Conservation (phyloP, 2,797 vertebrate genomes). For the Helarctos malayanus region DNA sequence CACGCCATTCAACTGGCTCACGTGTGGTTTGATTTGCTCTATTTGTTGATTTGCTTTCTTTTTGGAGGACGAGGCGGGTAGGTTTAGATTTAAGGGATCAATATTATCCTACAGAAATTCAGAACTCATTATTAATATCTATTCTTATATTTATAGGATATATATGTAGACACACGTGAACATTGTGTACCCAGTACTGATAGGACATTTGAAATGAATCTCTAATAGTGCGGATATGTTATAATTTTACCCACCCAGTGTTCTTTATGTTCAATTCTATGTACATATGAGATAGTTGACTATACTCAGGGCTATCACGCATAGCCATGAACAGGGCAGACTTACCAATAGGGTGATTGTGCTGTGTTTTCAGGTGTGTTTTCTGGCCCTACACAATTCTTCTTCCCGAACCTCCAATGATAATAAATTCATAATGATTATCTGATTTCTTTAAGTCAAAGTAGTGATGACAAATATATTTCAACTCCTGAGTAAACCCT, state of each 20-base stretch:
- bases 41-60: constrained; percentile 38
- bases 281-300: not conserved
- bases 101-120: not conserved
- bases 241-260: constrained; percentile 8
- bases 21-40: constrained; percentile 35
- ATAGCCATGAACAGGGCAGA: not conserved
- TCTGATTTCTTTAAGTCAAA: constrained; percentile 54
- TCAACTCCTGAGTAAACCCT: constrained; percentile 15
- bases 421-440: not conserved
- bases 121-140: not conserved
- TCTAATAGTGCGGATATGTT: not conserved
- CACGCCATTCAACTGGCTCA: not conserved
- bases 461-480: constrained; percentile 28
- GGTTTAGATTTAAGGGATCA: constrained; percentile 38
- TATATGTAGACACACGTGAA: not conserved
- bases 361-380: not conserved
- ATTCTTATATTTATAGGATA: constrained; percentile 7
- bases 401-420: constrained; percentile 44
- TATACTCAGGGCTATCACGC: not conserved
- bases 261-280: not conserved
- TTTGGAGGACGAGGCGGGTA: not conserved
- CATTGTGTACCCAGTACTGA: not conserved
- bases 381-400: constrained; percentile 5
- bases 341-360: constrained; percentile 4
- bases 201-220: not conserved